phyloP scores from a whole-genome alignment of 2,797 vertebrate genomes.

The Phylloscopus collybita region DNA sequence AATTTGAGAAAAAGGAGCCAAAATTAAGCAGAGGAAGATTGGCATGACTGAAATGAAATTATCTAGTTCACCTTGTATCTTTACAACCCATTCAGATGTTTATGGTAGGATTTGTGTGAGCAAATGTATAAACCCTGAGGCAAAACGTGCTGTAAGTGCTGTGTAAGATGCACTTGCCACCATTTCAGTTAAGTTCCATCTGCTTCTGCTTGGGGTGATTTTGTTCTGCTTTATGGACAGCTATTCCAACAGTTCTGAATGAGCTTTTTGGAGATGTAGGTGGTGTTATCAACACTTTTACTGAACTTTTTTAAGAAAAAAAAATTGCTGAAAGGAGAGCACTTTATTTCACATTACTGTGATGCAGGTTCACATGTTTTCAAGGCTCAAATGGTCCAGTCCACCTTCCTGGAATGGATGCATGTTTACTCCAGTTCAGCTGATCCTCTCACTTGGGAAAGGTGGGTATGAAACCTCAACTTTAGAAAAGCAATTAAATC shows the following conservation, averaged over 20 bases:
- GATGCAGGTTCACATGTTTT: background rate
- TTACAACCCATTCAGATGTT: background rate
- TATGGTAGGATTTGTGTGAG: background rate
- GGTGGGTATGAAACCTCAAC: background rate
- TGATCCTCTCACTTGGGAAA: background rate
- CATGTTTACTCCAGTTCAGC: background rate
- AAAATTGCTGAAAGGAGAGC: background rate
- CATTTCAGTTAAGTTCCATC: background rate
- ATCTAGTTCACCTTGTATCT: background rate
- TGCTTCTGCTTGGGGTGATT: background rate
- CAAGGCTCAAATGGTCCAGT: background rate
- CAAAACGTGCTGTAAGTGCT: background rate
- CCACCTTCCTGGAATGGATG: background rate
- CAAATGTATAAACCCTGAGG: background rate
- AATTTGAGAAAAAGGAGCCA: background rate
- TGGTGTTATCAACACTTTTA: background rate
- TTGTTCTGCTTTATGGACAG: background rate
- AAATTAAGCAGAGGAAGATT: background rate
- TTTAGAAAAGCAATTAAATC: background rate
- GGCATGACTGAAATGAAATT: background rate
- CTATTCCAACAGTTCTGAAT: background rate
- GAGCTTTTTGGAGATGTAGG: background rate
- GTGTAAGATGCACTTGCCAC: background rate
- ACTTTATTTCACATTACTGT: background rate
- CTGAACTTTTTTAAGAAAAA: background rate